These are phyloP conservation scores for Melanostigma gelatinosum DNA, from an alignment of 2,113 vertebrate species.

Conservation along the genomic window DNA sequence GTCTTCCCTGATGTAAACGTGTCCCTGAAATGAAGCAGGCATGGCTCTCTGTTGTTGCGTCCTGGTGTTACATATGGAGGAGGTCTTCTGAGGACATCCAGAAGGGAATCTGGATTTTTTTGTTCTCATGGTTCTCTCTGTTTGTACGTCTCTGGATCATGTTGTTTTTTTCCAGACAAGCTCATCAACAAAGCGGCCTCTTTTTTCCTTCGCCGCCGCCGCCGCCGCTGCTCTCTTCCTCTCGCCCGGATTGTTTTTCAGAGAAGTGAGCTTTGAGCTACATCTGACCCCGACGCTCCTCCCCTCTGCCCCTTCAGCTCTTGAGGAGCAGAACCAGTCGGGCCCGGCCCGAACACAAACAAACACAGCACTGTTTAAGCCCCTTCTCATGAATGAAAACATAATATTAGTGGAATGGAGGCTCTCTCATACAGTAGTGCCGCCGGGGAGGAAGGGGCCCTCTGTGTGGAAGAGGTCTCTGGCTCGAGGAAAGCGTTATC, in stretches of 20 bases:
- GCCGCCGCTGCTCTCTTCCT: not conserved
- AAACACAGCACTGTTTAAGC: slow-evolving; percentile 51
- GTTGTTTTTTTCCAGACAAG: slow-evolving; percentile 17
- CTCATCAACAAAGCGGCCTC: slow-evolving; percentile 15
- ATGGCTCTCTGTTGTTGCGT: not conserved
- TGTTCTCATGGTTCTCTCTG: slow-evolving; percentile 19
- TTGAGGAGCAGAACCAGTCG: slow-evolving; percentile 25
- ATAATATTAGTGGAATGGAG: slow-evolving; percentile 73
- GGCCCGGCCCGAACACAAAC: slow-evolving; percentile 50
- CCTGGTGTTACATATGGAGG: not conserved
- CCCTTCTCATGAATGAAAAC: slow-evolving; percentile 70
- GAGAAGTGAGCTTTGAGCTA: slow-evolving; percentile 19
- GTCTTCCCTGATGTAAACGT: not conserved
- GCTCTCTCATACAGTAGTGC: slow-evolving; percentile 22
- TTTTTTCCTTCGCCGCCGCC: not conserved
- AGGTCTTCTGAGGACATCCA: slow-evolving; percentile 48
- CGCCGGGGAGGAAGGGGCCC: slow-evolving; percentile 28
- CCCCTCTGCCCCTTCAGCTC: not conserved
- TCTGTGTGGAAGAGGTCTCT: slow-evolving; percentile 19
- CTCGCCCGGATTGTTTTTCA: slow-evolving; percentile 32
- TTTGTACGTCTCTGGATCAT: slow-evolving; percentile 23
- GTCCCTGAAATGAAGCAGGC: slow-evolving; percentile 16
- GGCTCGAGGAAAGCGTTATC: slow-evolving; percentile 22
- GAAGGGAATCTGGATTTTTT: slow-evolving; percentile 3
- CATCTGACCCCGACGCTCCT: not conserved